Evolutionary conservation across 2,888 invertebrate species (phyloP), one percentile per base, ranked within the genome.

Genomic region (Synanthedon tipuliformis): DNA sequence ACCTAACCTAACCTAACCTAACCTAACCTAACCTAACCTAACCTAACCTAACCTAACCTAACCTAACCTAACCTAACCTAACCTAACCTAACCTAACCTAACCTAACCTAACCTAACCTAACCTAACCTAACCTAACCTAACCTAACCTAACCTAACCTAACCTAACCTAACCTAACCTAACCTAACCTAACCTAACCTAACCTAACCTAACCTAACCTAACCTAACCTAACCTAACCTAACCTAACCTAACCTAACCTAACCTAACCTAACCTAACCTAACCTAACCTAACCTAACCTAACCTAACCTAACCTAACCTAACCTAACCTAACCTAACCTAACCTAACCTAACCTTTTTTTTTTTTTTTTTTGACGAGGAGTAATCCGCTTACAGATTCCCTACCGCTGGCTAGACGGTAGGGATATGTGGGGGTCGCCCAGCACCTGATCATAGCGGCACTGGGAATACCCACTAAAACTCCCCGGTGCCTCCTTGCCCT

Each of bases 121-220:
- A 50, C 50, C 52, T 52, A 52, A 52, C 52, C 52, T 52, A 52
- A 52, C 52, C 52, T 52, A 52, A 52, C 52, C 52, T 52, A 52
- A 52, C 52, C 52, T 52, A 52, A 52, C 61, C 52, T 52, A 52
- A 52, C 52, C 52, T 52, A 52, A 52, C 52, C 52, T 52, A 52
- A 52, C 52, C 52, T 52, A 52, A 52, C 52, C 52, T 52, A 52
- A 52, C 52, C 52, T 52, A 52, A 52, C 52, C 52, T 52, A 52
- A 52, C 52, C 52, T 52, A 52, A 52, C 52, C 52, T 52, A 52
- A 52, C 52, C 52, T 52, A 52, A 52, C 52, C 52, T 52, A 52
- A 52, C 52, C 52, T 52, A 52, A 52, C 52, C 52, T 52, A 52
- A 52, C 52, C 52, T 52, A 52, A 52, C 52, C 52, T 52, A 52